These are phyloP conservation scores for Timema cristinae DNA, from an alignment of 2,888 invertebrate species.

Conservation along the genomic window DNA sequence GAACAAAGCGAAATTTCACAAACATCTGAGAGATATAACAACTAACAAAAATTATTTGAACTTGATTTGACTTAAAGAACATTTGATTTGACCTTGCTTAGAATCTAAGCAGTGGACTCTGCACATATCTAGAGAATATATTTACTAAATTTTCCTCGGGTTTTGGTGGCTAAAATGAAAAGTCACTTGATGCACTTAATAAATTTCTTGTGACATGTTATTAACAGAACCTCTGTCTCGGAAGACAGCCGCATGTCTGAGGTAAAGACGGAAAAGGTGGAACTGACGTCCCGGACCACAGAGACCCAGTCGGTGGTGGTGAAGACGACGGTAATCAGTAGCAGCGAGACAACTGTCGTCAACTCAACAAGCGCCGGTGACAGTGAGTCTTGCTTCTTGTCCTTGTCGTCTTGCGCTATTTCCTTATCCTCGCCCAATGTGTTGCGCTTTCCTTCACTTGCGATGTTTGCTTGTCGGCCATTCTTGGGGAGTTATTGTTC, in stretches of 20 bases:
- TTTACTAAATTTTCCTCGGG: not conserved
- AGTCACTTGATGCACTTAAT: not conserved
- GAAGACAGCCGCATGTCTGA: constrained; percentile 23
- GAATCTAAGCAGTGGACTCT: no score
- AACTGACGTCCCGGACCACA: constrained; percentile 20
- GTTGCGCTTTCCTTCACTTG: no score
- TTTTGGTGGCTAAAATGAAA: not conserved
- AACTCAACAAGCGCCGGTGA: constrained; percentile 24
- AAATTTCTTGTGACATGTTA: not conserved
- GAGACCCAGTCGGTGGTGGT: constrained; percentile 27
- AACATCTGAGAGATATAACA: no score
- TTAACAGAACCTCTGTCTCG: constrained; percentile 12
- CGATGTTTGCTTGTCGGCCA: no score
- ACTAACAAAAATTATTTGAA: no score
- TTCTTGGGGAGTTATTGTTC: no score
- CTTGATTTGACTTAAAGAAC: no score
- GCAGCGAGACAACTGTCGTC: constrained; percentile 22
- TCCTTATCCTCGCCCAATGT: no score
- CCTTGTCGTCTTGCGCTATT: no score
- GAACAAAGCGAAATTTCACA: no score
- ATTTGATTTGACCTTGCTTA: no score
- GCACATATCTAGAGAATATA: no score
- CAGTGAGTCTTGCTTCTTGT: constrained; percentile 24
- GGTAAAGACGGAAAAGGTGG: constrained; percentile 23
- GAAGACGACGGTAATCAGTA: constrained; percentile 26